Evolutionary conservation across 2,797 vertebrate species (phyloP).

Genomic region (Parambassis ranga): DNA sequence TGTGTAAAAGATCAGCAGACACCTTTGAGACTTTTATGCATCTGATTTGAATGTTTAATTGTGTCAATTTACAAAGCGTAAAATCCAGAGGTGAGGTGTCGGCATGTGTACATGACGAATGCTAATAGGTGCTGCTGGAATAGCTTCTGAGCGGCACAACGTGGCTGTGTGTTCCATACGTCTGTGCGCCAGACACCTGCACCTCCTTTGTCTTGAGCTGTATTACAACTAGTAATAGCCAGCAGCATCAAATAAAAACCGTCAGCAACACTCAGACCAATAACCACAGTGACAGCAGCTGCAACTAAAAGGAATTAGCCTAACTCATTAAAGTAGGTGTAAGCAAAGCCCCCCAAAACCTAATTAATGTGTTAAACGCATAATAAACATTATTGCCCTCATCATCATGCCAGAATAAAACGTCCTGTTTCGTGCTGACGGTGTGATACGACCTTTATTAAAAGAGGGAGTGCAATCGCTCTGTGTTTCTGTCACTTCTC

Average conservation of each 20-base stretch:
- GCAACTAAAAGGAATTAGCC: constrained; percentile 29
- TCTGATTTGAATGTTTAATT: constrained; percentile 32
- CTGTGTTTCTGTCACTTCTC: constrained; percentile 31
- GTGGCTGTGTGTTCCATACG: neutral
- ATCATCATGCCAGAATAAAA: constrained; percentile 32
- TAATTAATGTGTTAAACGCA: constrained; percentile 46
- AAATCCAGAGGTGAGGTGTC: constrained; percentile 12
- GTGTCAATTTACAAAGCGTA: constrained; percentile 29
- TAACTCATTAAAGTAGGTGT: constrained; percentile 47
- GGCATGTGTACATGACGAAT: neutral
- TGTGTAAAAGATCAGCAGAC: constrained; percentile 5
- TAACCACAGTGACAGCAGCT: constrained; percentile 17
- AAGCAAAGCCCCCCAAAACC: constrained; percentile 46
- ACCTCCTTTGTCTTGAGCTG: constrained; percentile 23
- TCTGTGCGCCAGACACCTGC: constrained; percentile 9
- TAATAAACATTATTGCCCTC: constrained; percentile 39
- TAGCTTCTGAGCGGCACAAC: neutral
- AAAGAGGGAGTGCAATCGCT: constrained; percentile 10
- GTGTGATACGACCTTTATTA: constrained; percentile 52
- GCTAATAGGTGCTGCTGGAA: constrained; percentile 17
- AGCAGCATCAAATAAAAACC: constrained; percentile 33
- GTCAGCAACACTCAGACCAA: constrained; percentile 28
- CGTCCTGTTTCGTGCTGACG: constrained; percentile 25
- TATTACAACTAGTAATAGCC: constrained; percentile 33
- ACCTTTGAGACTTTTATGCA: neutral